Evolutionary conservation across 2,113 vertebrate genomes (phyloP).

Genomic region (Gavialis gangeticus): DNA sequence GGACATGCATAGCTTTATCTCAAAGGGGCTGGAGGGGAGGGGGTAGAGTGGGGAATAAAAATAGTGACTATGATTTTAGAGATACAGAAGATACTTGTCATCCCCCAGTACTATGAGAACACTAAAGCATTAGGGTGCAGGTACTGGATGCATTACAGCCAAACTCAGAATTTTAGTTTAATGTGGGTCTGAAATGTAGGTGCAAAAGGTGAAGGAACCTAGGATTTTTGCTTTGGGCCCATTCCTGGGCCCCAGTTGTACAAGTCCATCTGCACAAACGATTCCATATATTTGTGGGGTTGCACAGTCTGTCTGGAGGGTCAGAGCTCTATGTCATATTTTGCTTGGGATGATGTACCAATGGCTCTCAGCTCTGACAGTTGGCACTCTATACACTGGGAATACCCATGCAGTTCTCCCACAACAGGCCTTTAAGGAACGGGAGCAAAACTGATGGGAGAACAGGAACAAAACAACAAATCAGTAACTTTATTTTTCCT

Average conservation of each 20-base stretch:
- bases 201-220: too few relatives aligned
- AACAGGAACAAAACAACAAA: neutral
- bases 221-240: neutral
- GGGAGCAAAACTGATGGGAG: neutral
- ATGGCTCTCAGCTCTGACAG: neutral
- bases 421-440: neutral
- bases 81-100: neutral
- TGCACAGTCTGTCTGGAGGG: neutral
- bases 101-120: neutral
- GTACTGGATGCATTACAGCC: neutral
- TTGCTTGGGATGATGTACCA: neutral
- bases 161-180: neutral
- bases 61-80: neutral
- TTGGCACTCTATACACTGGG: neutral
- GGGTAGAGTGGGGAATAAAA: too few relatives aligned
- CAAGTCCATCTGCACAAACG: neutral
- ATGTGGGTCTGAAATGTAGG: neutral
- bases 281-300: fast-evolving
- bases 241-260: neutral
- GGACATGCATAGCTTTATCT: too few relatives aligned
- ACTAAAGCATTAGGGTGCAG: neutral
- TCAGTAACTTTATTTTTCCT: neutral
- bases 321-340: neutral
- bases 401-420: neutral
- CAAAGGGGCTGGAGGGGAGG: too few relatives aligned